These are phyloP conservation scores for Eidolon helvum DNA, from an alignment of 2,113 vertebrate species.

Conservation along the genomic window DNA sequence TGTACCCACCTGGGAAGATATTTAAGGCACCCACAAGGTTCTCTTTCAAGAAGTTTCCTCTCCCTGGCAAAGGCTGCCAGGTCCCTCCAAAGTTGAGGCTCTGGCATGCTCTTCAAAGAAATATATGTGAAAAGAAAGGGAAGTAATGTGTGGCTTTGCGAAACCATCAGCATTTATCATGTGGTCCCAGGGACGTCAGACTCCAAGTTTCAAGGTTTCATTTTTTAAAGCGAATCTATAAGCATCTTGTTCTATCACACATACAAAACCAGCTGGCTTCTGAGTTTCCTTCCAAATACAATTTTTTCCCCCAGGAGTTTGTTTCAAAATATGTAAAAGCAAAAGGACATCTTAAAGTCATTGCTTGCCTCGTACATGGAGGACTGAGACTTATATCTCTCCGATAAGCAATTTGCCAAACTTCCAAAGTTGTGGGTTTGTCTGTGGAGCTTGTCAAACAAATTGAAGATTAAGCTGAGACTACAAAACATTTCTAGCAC, in stretches of 20 bases:
- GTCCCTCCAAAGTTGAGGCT: conserved; percentile 38
- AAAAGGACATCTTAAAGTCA: conserved; percentile 48
- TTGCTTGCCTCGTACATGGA: conserved; percentile 8
- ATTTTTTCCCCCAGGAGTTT: not conserved
- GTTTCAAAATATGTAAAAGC: conserved; percentile 54
- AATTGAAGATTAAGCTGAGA: conserved; percentile 29
- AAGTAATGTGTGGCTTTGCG: not conserved
- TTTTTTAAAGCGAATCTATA: conserved; percentile 63
- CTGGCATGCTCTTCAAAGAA: conserved; percentile 43
- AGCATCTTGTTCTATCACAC: conserved; percentile 61
- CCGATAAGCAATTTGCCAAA: not conserved
- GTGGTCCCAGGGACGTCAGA: conserved; percentile 31
- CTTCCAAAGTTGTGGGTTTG: not conserved
- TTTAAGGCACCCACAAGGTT: not conserved
- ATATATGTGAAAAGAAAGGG: conserved; percentile 25
- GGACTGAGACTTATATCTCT: not conserved
- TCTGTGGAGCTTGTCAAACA: conserved; percentile 15
- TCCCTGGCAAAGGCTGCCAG: not conserved
- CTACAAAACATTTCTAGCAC: not conserved
- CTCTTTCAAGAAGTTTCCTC: conserved; percentile 18
- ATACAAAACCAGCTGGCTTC: conserved; percentile 30
- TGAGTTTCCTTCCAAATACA: conserved; percentile 33
- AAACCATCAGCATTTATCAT: conserved; percentile 53
- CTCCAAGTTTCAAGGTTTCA: conserved; percentile 41
- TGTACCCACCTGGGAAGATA: not conserved